phyloP scores from a whole-genome alignment of 1,140 invertebrate species.

The Wiebesia pumilae region DNA sequence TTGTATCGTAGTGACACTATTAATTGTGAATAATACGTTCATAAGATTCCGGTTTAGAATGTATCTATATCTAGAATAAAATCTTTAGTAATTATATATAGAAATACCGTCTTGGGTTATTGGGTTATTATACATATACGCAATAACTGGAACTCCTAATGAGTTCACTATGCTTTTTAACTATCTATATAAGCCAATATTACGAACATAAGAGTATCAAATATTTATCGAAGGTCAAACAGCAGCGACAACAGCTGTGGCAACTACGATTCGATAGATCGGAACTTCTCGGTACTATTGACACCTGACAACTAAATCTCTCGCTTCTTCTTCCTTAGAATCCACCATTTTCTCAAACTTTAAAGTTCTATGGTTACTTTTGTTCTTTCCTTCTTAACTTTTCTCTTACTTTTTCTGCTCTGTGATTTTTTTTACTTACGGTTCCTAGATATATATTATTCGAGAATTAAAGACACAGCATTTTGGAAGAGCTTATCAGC shows the following conservation, averaged over 20 bases:
- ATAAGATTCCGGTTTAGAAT: too few relatives aligned
- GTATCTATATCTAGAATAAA: too few relatives aligned
- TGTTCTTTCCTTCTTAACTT: not conserved
- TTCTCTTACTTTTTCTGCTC: not conserved
- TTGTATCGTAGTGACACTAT: too few relatives aligned
- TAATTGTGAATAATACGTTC: too few relatives aligned
- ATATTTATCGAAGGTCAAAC: slow-evolving; percentile 42
- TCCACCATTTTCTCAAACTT: slow-evolving; percentile 6
- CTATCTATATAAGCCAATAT: not conserved
- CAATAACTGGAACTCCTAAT: too few relatives aligned
- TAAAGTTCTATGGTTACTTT: slow-evolving; percentile 27
- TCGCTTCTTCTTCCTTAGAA: not conserved
- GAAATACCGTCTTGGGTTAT: too few relatives aligned
- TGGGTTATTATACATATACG: too few relatives aligned
- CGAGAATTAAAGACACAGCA: too few relatives aligned
- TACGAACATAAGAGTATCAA: not conserved
- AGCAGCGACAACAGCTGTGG: slow-evolving; percentile 18
- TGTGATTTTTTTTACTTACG: not conserved
- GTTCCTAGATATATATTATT: too few relatives aligned
- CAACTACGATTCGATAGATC: not conserved
- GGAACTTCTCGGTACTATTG: slow-evolving; percentile 51
- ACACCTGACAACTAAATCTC: slow-evolving; percentile 62
- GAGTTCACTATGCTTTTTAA: not conserved
- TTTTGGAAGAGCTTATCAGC: too few relatives aligned
- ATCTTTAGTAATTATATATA: too few relatives aligned